These are phyloP conservation scores for Cheilosia soror DNA, from an alignment of 2,888 invertebrate genomes.

Conservation along the genomic window DNA sequence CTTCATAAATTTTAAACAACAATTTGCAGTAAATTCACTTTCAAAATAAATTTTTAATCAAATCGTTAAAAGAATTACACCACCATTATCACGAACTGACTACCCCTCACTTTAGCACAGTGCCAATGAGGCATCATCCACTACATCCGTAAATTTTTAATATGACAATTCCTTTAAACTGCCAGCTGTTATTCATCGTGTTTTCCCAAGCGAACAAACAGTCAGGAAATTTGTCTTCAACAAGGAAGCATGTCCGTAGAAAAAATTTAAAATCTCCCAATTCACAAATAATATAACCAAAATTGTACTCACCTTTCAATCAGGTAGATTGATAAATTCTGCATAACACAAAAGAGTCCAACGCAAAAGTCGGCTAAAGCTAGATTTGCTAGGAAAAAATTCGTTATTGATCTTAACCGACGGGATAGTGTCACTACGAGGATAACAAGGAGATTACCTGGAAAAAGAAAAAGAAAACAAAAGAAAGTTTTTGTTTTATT, in stretches of 20 bases:
- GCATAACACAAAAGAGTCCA: constrained; percentile 96
- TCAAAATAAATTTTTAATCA: constrained; percentile 5
- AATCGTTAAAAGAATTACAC: background rate
- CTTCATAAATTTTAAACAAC: background rate
- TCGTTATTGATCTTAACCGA: constrained; percentile 93
- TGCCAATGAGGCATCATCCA: background rate
- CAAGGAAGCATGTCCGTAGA: too few species aligned
- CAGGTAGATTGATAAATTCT: constrained; percentile 92
- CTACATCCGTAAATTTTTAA: background rate
- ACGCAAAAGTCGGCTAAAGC: constrained; percentile 96
- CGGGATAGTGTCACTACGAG: constrained; percentile 93
- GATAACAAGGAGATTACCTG: constrained; percentile 95
- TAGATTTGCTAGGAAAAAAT: constrained; percentile 95
- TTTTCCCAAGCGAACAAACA: too few species aligned
- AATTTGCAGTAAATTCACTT: background rate
- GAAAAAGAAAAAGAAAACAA: constrained; percentile 80
- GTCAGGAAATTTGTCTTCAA: too few species aligned
- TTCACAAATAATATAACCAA: background rate
- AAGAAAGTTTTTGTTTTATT: constrained; percentile 1
- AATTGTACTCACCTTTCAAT: constrained; percentile 87
- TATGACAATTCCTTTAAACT: too few species aligned
- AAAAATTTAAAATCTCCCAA: background rate
- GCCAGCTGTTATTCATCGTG: too few species aligned
- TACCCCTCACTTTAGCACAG: too few species aligned
- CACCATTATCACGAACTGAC: background rate